phyloP scores from a whole-genome alignment of 2,797 vertebrate species.

The Acipenser transmontanus region DNA sequence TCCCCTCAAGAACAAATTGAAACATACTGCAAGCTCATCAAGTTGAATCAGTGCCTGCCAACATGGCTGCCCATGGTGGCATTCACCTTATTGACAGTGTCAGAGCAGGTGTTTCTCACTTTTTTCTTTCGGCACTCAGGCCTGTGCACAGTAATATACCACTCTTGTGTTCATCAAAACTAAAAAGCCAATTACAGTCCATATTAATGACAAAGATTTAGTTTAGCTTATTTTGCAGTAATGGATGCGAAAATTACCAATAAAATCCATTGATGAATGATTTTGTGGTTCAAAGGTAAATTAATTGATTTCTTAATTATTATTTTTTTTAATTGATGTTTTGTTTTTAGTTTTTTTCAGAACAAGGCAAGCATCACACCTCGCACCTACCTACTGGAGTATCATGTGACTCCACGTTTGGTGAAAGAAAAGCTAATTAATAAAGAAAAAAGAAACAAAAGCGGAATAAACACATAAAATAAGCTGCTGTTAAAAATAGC shows the following conservation, averaged over 20 bases:
- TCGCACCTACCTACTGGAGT: slow-evolving; percentile 66
- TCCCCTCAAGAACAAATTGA: no score
- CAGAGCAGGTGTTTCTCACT: no score
- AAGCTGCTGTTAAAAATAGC: slow-evolving; percentile 22
- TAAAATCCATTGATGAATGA: no score
- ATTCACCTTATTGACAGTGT: no score
- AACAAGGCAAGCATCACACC: slow-evolving; percentile 38
- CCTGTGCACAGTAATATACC: no score
- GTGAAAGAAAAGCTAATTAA: slow-evolving; percentile 65
- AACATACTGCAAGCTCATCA: no score
- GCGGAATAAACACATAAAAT: slow-evolving; percentile 30
- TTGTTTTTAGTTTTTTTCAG: not conserved
- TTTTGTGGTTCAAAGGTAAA: not conserved
- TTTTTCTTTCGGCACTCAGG: no score
- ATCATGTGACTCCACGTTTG: slow-evolving; percentile 58
- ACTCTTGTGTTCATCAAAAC: no score
- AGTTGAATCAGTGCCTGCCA: no score
- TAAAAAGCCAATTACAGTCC: slow-evolving; percentile 12
- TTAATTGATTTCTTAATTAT: not conserved
- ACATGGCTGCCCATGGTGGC: no score
- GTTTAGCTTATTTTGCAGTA: not conserved
- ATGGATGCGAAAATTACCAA: not conserved
- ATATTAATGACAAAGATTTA: slow-evolving; percentile 2
- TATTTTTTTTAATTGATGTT: not conserved
- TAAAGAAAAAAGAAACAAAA: slow-evolving; percentile 42